Evolutionary conservation across 2,113 vertebrate species (phyloP).

Genomic region (Larimichthys polyactis): DNA sequence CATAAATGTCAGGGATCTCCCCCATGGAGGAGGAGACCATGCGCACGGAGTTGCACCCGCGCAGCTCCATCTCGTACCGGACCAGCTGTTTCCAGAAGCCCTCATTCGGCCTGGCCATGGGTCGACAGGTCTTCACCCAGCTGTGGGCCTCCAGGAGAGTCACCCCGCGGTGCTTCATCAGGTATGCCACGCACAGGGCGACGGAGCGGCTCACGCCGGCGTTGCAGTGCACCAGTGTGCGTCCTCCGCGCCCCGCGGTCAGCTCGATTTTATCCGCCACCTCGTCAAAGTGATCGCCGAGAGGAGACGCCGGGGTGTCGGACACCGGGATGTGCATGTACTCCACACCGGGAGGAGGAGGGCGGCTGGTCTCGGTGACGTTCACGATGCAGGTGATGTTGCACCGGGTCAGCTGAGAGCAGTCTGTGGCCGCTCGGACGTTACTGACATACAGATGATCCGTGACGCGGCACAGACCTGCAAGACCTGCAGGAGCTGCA

Average conservation of each 20-base stretch:
- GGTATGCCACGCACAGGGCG: constrained; percentile 82
- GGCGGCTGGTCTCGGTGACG: constrained; percentile 54
- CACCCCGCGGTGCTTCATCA: constrained; percentile 76
- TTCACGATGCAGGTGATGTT: constrained; percentile 82
- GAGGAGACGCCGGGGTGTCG: constrained; percentile 70
- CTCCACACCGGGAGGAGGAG: constrained; percentile 57
- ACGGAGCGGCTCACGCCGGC: constrained; percentile 85
- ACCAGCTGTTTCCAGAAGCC: constrained; percentile 87
- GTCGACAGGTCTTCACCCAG: constrained; percentile 71
- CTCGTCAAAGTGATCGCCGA: constrained; percentile 77
- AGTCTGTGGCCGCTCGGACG: constrained; percentile 65
- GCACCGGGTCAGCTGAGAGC: constrained; percentile 46
- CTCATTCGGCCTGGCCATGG: constrained; percentile 79
- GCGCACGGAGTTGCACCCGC: constrained; percentile 73
- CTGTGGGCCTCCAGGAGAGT: constrained; percentile 78
- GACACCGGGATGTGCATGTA: constrained; percentile 77
- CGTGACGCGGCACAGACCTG: constrained; percentile 79
- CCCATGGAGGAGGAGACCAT: constrained; percentile 81
- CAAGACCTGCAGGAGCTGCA: constrained; percentile 44
- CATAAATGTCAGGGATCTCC: constrained; percentile 82
- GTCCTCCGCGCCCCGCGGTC: constrained; percentile 30
- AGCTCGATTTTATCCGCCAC: constrained; percentile 77
- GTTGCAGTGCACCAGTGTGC: constrained; percentile 82
- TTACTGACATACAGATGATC: constrained; percentile 82
- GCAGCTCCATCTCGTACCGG: constrained; percentile 76